Percentiles rank a stretch among this genome's conserved stretches.
These are phyloP conservation scores for Meloidogyne chitwoodi DNA, from an alignment of 1,140 invertebrate species.

Conservation along the genomic window DNA sequence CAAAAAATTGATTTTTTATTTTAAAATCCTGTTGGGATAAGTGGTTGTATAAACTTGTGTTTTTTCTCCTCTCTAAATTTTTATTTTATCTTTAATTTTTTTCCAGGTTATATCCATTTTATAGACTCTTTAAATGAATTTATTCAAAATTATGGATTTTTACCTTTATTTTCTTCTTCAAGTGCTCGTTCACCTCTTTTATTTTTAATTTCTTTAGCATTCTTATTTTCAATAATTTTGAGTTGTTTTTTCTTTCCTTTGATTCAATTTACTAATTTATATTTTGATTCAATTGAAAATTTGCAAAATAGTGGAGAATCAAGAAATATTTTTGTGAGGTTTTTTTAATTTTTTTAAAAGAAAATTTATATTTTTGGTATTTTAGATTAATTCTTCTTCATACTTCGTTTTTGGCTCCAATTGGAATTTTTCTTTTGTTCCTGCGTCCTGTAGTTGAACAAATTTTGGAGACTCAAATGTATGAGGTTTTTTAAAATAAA, in stretches of 20 bases:
- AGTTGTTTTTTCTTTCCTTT: slow-evolving; percentile 31
- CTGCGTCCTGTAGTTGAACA: slow-evolving; percentile 14
- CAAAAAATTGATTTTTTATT: too few species aligned
- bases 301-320: background rate
- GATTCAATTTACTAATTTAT: slow-evolving; percentile 32
- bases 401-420: slow-evolving; percentile 17
- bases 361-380: slow-evolving; percentile 14
- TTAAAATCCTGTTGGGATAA: too few species aligned
- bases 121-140: slow-evolving; percentile 6
- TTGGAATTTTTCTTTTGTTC: slow-evolving; percentile 19
- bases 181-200: slow-evolving; percentile 2
- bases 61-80: too few species aligned
- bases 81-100: too few species aligned
- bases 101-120: slow-evolving; percentile 12
- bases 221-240: slow-evolving; percentile 24
- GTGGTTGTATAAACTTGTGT: too few species aligned
- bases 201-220: slow-evolving; percentile 14
- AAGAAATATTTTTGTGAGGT: slow-evolving; percentile 39
- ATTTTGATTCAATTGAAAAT: slow-evolving; percentile 14
- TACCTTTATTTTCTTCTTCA: background rate
- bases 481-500: background rate
- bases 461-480: slow-evolving; percentile 7
- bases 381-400: slow-evolving; percentile 24
- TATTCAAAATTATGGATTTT: slow-evolving; percentile 2
- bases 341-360: slow-evolving; percentile 59